Evolutionary conservation across 2,888 invertebrate species (phyloP).

Genomic region (Trimorus sp.): DNA sequence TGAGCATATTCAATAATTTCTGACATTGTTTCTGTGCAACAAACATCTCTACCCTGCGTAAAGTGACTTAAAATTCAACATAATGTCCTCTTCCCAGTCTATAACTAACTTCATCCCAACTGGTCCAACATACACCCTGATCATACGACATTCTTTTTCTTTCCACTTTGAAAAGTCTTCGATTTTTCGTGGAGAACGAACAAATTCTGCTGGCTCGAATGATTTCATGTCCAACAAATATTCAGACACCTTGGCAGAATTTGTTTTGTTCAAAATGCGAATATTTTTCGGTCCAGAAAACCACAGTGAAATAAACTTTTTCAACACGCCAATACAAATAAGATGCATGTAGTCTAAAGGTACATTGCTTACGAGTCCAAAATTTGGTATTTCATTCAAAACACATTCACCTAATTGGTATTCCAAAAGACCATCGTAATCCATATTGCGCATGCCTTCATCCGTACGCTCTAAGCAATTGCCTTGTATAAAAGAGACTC

Average conservation of each 20-base stretch:
- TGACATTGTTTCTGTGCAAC: not conserved
- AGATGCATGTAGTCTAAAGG: constrained; percentile 23
- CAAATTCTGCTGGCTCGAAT: constrained; percentile 2
- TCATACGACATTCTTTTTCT: constrained; percentile 2
- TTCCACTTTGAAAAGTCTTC: constrained; percentile 2
- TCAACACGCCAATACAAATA: constrained; percentile 9
- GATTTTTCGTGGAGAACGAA: not conserved
- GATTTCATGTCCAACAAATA: not conserved
- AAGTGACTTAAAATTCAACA: constrained; percentile 7
- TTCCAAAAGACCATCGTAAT: not conserved
- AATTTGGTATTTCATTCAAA: constrained; percentile 3
- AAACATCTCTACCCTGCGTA: not conserved
- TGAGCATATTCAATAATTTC: not conserved
- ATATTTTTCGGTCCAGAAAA: not conserved
- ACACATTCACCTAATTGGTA: constrained; percentile 14
- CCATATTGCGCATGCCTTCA: constrained; percentile 10
- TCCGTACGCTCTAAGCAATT: not conserved
- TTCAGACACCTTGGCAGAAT: not conserved
- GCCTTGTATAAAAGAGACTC: not conserved
- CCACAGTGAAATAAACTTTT: not conserved
- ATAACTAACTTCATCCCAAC: not conserved
- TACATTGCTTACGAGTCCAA: constrained; percentile 6
- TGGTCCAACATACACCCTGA: constrained; percentile 13
- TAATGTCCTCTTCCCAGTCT: not conserved
- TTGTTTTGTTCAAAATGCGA: not conserved